These are phyloP conservation scores for Microdon myrmicae DNA, from an alignment of 2,888 invertebrate species.

Conservation along the genomic window DNA sequence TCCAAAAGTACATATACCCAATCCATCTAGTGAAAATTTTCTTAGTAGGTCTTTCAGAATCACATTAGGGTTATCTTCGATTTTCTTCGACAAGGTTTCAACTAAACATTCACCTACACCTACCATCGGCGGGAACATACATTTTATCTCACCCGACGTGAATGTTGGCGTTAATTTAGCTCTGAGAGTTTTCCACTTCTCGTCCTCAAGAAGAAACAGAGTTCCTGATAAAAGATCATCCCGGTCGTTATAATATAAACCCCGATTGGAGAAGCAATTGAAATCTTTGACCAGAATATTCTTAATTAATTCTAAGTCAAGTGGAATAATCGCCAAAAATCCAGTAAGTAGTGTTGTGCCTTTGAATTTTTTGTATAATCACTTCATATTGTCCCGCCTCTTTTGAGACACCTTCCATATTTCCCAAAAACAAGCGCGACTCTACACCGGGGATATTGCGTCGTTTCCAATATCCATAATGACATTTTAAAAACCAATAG, in stretches of 20 bases:
- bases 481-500: no score
- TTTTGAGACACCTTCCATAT: slow-evolving; percentile 54
- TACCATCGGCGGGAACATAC: slow-evolving; percentile 56
- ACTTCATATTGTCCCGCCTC: slow-evolving; percentile 51
- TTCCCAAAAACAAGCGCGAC: slow-evolving; percentile 54
- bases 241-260: slow-evolving; percentile 57
- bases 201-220: slow-evolving; percentile 64
- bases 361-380: slow-evolving; percentile 58
- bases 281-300: slow-evolving; percentile 59
- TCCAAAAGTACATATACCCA: slow-evolving; percentile 68
- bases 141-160: slow-evolving; percentile 56
- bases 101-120: slow-evolving; percentile 57
- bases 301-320: slow-evolving; percentile 60
- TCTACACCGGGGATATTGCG: slow-evolving; percentile 54
- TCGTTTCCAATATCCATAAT: slow-evolving; percentile 54
- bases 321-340: slow-evolving; percentile 58
- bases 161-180: slow-evolving; percentile 58
- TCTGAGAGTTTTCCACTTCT: slow-evolving; percentile 62
- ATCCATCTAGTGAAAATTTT: slow-evolving; percentile 69
- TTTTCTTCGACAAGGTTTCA: slow-evolving; percentile 2
- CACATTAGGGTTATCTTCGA: slow-evolving; percentile 56
- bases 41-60: slow-evolving; percentile 65
- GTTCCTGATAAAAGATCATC: slow-evolving; percentile 65
- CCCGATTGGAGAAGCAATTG: slow-evolving; percentile 60
- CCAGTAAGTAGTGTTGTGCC: slow-evolving; percentile 60